Conservation (phyloP, 2,888 invertebrate genomes). For the Leucophora obtusa region DNA sequence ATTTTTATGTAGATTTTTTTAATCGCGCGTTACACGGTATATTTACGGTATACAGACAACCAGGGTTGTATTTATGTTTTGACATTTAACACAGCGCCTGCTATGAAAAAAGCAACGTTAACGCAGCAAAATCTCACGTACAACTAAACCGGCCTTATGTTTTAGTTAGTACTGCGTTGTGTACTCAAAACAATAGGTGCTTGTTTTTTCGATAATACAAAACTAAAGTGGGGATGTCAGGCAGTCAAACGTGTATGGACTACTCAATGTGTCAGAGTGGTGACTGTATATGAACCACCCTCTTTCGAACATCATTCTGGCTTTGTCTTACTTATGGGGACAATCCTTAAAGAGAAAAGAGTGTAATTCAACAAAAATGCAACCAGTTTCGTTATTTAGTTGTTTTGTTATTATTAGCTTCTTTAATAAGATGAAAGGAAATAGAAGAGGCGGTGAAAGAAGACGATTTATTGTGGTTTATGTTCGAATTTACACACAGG, state of each 20-base stretch:
- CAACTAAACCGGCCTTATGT: constrained; percentile 76
- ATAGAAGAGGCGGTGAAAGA: not conserved
- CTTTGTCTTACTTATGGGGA: not conserved
- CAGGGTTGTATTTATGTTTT: constrained; percentile 55
- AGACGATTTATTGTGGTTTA: not conserved
- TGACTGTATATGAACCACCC: constrained; percentile 45
- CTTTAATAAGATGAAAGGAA: not conserved
- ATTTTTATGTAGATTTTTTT: constrained; percentile 4
- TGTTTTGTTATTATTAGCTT: not conserved
- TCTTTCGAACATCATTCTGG: constrained; percentile 40
- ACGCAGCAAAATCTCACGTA: constrained; percentile 77
- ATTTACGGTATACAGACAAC: constrained; percentile 51
- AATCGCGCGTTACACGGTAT: constrained; percentile 57
- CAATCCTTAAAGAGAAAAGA: not conserved
- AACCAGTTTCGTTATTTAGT: not conserved
- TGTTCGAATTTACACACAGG: constrained; percentile 38
- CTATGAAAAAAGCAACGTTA: constrained; percentile 67
- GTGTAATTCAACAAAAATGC: not conserved
- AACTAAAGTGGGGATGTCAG: not conserved
- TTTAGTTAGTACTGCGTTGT: constrained; percentile 33
- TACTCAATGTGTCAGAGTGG: not conserved
- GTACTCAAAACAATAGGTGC: constrained; percentile 35
- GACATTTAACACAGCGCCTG: constrained; percentile 57
- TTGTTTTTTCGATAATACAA: constrained; percentile 21
- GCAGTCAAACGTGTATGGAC: not conserved